Conservation (phyloP, 2,797 vertebrate species). For the Lates japonicus region DNA sequence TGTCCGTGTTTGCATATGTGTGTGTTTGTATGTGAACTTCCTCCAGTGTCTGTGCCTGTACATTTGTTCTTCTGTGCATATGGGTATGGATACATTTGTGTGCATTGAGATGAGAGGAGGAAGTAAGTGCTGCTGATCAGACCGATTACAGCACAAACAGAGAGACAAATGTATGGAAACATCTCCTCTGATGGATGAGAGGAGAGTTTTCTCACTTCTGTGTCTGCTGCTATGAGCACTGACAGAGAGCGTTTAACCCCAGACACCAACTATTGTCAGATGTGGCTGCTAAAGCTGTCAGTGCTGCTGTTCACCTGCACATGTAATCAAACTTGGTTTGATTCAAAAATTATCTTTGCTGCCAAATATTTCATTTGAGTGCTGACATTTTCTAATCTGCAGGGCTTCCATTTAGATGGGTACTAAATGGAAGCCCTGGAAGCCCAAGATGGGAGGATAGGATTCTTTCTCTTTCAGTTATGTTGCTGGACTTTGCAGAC, state of each 20-base stretch:
- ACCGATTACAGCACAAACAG: conserved; percentile 37
- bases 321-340: not conserved
- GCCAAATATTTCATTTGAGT: not conserved
- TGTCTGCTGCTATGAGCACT: conserved; percentile 8
- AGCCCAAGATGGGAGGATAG: too few relatives aligned
- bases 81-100: not conserved
- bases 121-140: conserved; percentile 39
- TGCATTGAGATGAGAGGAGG: conserved; percentile 13
- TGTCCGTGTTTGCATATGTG: not conserved
- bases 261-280: not conserved
- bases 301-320: not conserved
- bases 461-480: too few relatives aligned
- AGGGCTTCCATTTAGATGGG: not conserved
- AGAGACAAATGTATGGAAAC: conserved; percentile 21
- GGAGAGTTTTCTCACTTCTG: conserved; percentile 18
- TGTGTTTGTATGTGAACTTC: conserved; percentile 2
- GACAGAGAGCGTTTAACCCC: conserved; percentile 12
- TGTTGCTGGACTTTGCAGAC: too few relatives aligned
- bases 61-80: conserved; percentile 9
- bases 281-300: conserved; percentile 1
- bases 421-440: too few relatives aligned
- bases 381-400: not conserved
- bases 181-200: conserved; percentile 10
- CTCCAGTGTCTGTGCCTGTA: not conserved
- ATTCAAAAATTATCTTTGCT: not conserved